phyloP scores from a whole-genome alignment of 2,888 invertebrate species.

The Eupithecia centaureata region DNA sequence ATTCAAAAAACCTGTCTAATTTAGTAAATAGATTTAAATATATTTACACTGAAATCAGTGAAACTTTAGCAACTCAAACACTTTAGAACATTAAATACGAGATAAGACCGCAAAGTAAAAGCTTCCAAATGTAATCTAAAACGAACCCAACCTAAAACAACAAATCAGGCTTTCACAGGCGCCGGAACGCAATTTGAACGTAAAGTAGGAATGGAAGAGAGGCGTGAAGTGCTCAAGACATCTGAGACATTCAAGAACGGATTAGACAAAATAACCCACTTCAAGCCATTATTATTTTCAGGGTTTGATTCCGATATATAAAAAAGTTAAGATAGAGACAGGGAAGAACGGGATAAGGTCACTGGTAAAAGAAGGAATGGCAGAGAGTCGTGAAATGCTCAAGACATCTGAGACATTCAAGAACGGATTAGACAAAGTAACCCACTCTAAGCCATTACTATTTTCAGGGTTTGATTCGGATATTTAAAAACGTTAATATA shows the following conservation, averaged over 20 bases:
- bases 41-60: conserved; percentile 5
- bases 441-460: too few relatives aligned
- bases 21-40: too few relatives aligned
- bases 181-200: conserved; percentile 29
- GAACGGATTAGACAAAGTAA: too few relatives aligned
- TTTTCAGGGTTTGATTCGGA: too few relatives aligned
- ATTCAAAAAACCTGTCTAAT: neutral
- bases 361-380: too few relatives aligned
- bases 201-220: conserved; percentile 28
- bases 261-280: conserved; percentile 24
- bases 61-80: conserved; percentile 7
- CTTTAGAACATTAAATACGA: conserved; percentile 27
- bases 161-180: conserved; percentile 40
- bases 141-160: conserved; percentile 44
- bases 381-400: too few relatives aligned
- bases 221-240: conserved; percentile 31
- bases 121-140: conserved; percentile 41
- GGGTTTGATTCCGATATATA: neutral
- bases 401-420: too few relatives aligned
- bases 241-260: conserved; percentile 25
- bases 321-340: neutral
- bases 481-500: too few relatives aligned
- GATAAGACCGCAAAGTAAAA: conserved; percentile 33
- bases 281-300: conserved; percentile 16
- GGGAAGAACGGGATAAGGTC: too few relatives aligned